A percentile compares a stretch with the other conserved stretches of the same genome.
Evolutionary conservation across 2,888 invertebrate species (phyloP).

Genomic region (Aleiodes testaceus): DNA sequence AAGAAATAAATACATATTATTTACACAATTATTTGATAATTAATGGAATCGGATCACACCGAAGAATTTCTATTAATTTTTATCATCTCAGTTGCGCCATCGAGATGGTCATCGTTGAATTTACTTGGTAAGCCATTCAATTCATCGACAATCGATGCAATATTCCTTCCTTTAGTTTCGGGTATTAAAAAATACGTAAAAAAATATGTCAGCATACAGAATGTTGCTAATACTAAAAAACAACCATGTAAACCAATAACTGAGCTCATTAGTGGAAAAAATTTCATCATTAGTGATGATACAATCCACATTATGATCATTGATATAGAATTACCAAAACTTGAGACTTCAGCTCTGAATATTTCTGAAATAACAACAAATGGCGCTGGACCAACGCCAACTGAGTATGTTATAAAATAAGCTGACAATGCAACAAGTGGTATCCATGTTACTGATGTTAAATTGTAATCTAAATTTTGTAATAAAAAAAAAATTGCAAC

Average conservation of each 20-base stretch:
- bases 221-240: conserved; percentile 62
- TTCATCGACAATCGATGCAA: conserved; percentile 65
- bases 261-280: conserved; percentile 58
- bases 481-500: conserved; percentile 62
- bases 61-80: conserved; percentile 42
- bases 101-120: conserved; percentile 44
- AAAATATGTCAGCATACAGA: conserved; percentile 57
- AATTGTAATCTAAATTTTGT: conserved; percentile 49
- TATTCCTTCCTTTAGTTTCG: conserved; percentile 66
- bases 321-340: conserved; percentile 58
- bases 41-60: neutral
- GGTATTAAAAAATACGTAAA: conserved; percentile 62
- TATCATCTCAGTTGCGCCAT: conserved; percentile 45
- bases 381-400: conserved; percentile 75
- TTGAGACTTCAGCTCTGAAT: conserved; percentile 67
- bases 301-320: conserved; percentile 60
- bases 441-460: conserved; percentile 73
- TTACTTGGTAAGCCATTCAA: conserved; percentile 56
- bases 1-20: conserved; percentile 2
- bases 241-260: conserved; percentile 63
- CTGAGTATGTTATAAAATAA: conserved; percentile 74
- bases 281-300: conserved; percentile 62
- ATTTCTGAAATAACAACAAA: conserved; percentile 75
- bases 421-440: conserved; percentile 74
- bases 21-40: conserved; percentile 2